phyloP scores from a whole-genome alignment of 2,888 invertebrate genomes.

The Halictus ligatus region DNA sequence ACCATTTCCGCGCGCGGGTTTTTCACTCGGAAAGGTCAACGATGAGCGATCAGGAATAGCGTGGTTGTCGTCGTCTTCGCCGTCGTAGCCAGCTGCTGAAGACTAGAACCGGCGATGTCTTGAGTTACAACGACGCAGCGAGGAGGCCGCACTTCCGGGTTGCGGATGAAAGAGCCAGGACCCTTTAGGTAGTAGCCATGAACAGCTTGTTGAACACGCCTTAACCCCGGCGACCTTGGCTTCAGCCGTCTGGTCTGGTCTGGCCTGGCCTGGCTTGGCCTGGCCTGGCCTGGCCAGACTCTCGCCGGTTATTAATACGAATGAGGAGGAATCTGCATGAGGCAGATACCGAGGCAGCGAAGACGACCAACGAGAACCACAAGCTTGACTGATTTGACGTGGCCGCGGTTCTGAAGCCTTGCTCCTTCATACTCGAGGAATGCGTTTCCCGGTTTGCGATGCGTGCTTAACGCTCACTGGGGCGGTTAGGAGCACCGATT shows the following conservation, averaged over 20 bases:
- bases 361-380: slow-evolving; percentile 7
- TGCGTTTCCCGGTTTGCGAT: not conserved
- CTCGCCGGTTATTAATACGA: slow-evolving; percentile 61
- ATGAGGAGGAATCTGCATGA: slow-evolving; percentile 56
- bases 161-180: slow-evolving; percentile 26
- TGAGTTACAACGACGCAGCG: slow-evolving; percentile 39
- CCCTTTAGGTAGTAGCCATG: slow-evolving; percentile 59
- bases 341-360: slow-evolving; percentile 29
- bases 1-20: slow-evolving; percentile 1
- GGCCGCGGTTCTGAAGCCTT: not conserved
- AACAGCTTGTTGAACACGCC: slow-evolving; percentile 67
- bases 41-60: slow-evolving; percentile 20
- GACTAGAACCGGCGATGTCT: slow-evolving; percentile 19
- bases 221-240: slow-evolving; percentile 58
- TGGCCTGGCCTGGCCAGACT: slow-evolving; percentile 26
- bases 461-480: not conserved
- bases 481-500: not conserved
- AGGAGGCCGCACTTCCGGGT: slow-evolving; percentile 47
- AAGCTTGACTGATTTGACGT: slow-evolving; percentile 12
- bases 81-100: not conserved
- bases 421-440: slow-evolving; percentile 1
- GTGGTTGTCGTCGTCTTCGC: not conserved
- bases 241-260: slow-evolving; percentile 41
- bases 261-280: slow-evolving; percentile 12
- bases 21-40: slow-evolving; percentile 12